A percentile compares a stretch with the other conserved stretches of the same genome.
Conservation (phyloP, 2,113 vertebrate genomes). For the Saccopteryx bilineata region DNA sequence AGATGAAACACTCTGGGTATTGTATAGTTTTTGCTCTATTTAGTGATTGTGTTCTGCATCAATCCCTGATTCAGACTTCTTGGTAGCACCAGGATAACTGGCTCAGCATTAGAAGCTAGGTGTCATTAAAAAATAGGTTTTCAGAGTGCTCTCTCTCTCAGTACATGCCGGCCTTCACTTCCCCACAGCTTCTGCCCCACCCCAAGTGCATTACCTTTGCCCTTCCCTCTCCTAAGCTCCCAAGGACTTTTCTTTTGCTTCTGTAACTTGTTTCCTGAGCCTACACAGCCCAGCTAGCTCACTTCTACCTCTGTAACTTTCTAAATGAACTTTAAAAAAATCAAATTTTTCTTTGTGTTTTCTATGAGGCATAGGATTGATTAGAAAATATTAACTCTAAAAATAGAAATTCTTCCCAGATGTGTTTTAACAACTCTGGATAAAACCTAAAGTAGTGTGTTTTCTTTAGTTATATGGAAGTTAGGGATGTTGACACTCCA, state of each 20-base stretch:
- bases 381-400: conserved; percentile 55
- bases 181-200: background rate
- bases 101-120: conserved; percentile 11
- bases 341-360: conserved; percentile 31
- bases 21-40: conserved; percentile 1
- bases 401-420: conserved; percentile 49
- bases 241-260: background rate
- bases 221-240: background rate
- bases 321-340: background rate
- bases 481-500: background rate
- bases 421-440: conserved; percentile 25
- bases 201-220: background rate
- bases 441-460: conserved; percentile 50
- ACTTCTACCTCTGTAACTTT: background rate
- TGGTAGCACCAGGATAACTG: conserved; percentile 6
- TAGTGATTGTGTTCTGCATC: background rate
- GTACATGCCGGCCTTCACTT: background rate
- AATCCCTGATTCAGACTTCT: conserved; percentile 20
- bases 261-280: background rate
- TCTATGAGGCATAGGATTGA: conserved; percentile 21
- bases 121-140: conserved; percentile 39
- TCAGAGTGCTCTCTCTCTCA: background rate
- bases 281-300: background rate
- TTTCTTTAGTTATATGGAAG: conserved; percentile 1
- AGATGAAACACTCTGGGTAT: background rate